Evolutionary conservation across 2,888 invertebrate genomes (phyloP), one percentile per base, ranked within the genome.

Genomic region (Schizaphis graminum): DNA sequence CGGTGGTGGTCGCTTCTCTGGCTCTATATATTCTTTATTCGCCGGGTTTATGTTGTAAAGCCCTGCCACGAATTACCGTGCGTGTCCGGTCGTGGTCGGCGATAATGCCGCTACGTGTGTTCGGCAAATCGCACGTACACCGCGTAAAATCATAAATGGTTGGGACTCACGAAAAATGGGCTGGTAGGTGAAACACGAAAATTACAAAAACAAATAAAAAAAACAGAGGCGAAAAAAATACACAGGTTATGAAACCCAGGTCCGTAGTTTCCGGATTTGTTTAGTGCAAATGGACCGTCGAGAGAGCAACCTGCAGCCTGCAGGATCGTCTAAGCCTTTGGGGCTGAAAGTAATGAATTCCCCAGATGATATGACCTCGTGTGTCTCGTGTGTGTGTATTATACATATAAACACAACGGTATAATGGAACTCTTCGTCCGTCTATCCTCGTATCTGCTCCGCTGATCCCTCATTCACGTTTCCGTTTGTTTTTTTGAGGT

Each of bases 281-380:
- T 93, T 90, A 85, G 93, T 85, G 90, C 89, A 90, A 93, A 93
- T 57, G 89, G 93, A 90, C 89, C 85, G 93, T 77, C 77, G 35
- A 35, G 77, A 93, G 84, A 57, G 93, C 49, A 88, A 77, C 61
- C 89, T 28, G 49, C 57, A 41, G 49, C 57, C 7, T 5, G 85
- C 44, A 47, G 44, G 84, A 90, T 44, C 85, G 84, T 47, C 57
- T 90, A 85, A 89, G 84, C 93, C 93, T 86, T 16, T 8, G 41
- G 49, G 93, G 85, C 61, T 24, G 90, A 86, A 91, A 90, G 89
- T 90, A 94, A 94, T 94, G 93, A 90, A 90, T 90, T 94, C 93
- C 93, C 93, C 90, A 61, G 93, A 90, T 90, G 90, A 41, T 90
- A 93, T 87, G 35, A 49, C 35, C 61, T 92, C 35, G 35, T 61